phyloP scores from a whole-genome alignment of 2,797 vertebrate genomes.

The Lates japonicus region DNA sequence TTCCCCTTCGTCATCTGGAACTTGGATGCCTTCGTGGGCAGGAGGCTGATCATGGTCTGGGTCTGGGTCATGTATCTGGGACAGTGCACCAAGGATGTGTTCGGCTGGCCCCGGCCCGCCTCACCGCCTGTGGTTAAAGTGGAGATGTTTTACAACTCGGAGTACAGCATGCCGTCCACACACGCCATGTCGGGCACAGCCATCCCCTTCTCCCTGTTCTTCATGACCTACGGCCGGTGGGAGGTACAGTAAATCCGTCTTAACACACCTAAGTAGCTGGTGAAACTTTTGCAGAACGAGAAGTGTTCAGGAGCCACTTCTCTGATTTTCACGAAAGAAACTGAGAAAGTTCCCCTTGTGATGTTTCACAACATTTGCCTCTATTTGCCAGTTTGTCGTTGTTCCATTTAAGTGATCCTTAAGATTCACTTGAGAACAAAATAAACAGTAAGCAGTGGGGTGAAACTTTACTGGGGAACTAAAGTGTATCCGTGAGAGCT shows the following conservation, averaged over 20 bases:
- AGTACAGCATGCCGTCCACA: conserved; percentile 99
- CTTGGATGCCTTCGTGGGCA: conserved; percentile 91
- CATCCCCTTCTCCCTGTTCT: conserved; percentile 92
- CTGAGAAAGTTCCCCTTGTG: conserved; percentile 18
- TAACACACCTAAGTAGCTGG: background rate
- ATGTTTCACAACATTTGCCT: conserved; percentile 12
- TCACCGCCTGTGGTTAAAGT: conserved; percentile 96
- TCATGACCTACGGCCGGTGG: conserved; percentile 93
- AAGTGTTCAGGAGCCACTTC: conserved; percentile 30
- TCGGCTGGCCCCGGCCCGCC: conserved; percentile 93
- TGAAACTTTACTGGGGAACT: background rate
- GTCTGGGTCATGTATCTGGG: conserved; percentile 98
- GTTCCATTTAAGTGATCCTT: background rate
- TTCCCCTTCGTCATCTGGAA: conserved; percentile 97
- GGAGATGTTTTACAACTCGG: conserved; percentile 98
- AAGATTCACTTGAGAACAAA: background rate
- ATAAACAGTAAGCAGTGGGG: background rate
- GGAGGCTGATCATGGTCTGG: conserved; percentile 93
- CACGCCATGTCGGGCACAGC: conserved; percentile 98
- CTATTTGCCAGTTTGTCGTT: background rate
- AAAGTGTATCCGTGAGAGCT: background rate
- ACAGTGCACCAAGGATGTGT: conserved; percentile 96
- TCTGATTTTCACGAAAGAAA: background rate
- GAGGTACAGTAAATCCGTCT: conserved; percentile 85
- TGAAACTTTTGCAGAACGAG: background rate